phyloP scores from a whole-genome alignment of 1,140 invertebrate species.

The Drosophila santomea region DNA sequence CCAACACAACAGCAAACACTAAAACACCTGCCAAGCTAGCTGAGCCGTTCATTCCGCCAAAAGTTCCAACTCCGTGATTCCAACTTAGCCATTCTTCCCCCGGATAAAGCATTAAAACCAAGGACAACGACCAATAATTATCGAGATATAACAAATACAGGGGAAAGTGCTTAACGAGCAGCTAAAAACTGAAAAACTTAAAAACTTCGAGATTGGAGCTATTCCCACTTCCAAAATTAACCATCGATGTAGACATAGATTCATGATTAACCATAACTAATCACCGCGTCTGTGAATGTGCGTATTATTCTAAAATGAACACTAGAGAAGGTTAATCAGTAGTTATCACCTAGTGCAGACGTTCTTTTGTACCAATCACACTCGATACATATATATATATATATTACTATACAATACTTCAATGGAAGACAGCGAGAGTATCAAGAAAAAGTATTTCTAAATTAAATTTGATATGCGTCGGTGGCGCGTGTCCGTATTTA shows the following conservation, averaged over 20 bases:
- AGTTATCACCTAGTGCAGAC: slow-evolving; percentile 21
- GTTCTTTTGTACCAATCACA: slow-evolving; percentile 46
- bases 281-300: slow-evolving; percentile 40
- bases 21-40: slow-evolving; percentile 65
- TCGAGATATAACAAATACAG: slow-evolving; percentile 5
- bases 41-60: slow-evolving; percentile 74
- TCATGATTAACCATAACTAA: slow-evolving; percentile 37
- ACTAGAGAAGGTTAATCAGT: slow-evolving; percentile 12
- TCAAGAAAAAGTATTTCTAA: slow-evolving; percentile 72
- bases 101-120: not conserved
- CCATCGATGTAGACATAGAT: slow-evolving; percentile 28
- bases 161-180: not conserved
- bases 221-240: slow-evolving; percentile 31
- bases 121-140: slow-evolving; percentile 31
- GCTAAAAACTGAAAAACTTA: slow-evolving; percentile 1
- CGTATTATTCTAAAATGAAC: slow-evolving; percentile 66
- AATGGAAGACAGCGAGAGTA: slow-evolving; percentile 41
- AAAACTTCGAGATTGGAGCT: slow-evolving; percentile 19
- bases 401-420: slow-evolving; percentile 9
- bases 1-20: slow-evolving; percentile 27
- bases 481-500: slow-evolving; percentile 62
- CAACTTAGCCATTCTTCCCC: slow-evolving; percentile 20
- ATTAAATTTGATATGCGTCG: slow-evolving; percentile 57
- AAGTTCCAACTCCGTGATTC: slow-evolving; percentile 58
- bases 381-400: slow-evolving; percentile 11